phyloP scores from a whole-genome alignment of 2,888 invertebrate genomes.

The Heliconius cydno region DNA sequence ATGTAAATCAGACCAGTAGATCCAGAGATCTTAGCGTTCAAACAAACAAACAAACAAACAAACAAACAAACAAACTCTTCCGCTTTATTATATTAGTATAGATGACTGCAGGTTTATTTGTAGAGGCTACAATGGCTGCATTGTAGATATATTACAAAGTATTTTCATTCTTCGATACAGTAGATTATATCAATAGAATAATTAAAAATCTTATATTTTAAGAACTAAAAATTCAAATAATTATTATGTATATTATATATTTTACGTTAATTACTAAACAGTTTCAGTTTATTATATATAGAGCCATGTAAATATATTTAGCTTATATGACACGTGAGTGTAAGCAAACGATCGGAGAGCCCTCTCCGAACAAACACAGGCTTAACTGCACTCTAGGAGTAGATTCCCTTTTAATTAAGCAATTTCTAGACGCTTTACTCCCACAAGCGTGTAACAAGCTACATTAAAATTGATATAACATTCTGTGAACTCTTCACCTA shows the following conservation, averaged over 20 bases:
- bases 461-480: constrained; percentile 39
- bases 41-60: too few species aligned
- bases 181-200: background rate
- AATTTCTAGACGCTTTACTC: constrained; percentile 62
- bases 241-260: too few species aligned
- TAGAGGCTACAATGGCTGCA: background rate
- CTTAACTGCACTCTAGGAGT: constrained; percentile 69
- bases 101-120: too few species aligned
- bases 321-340: constrained; percentile 29
- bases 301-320: constrained; percentile 1
- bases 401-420: constrained; percentile 78
- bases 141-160: background rate
- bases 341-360: constrained; percentile 53
- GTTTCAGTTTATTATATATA: background rate
- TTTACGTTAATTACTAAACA: background rate
- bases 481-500: constrained; percentile 17
- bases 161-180: too few species aligned
- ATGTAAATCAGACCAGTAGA: too few species aligned
- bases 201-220: too few species aligned
- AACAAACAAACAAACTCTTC: too few species aligned
- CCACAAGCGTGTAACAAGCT: constrained; percentile 39
- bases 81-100: too few species aligned
- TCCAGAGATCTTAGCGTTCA: too few species aligned
- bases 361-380: constrained; percentile 67
- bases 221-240: too few species aligned